Evolutionary conservation across 1,140 invertebrate genomes (phyloP).

Genomic region (Bradynema listronoti): DNA sequence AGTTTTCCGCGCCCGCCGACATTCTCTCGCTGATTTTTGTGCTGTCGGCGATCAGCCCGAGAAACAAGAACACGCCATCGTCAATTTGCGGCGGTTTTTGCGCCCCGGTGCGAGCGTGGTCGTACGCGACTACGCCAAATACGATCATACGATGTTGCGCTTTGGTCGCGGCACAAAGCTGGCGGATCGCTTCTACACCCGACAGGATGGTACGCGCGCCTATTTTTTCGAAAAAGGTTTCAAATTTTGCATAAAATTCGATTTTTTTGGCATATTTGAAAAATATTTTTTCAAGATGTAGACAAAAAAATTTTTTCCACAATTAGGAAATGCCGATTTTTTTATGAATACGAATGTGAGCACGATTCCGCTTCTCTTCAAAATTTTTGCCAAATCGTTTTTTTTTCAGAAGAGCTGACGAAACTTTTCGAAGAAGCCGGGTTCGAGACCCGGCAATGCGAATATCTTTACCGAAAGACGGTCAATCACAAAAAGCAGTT

Average conservation of each 20-base stretch:
- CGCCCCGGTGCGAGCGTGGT: constrained; percentile 32
- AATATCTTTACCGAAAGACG: constrained; percentile 46
- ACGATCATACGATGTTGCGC: constrained; percentile 87
- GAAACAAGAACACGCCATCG: constrained; percentile 69
- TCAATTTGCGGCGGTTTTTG: constrained; percentile 66
- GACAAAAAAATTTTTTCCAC: constrained; percentile 7
- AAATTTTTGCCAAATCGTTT: not conserved
- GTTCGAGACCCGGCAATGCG: constrained; percentile 25
- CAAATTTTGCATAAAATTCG: not conserved
- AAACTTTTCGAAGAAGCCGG: constrained; percentile 37
- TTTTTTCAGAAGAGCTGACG: constrained; percentile 42
- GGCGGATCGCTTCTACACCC: constrained; percentile 71
- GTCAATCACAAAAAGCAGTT: constrained; percentile 44
- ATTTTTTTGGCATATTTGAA: constrained; percentile 1
- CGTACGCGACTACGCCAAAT: constrained; percentile 58
- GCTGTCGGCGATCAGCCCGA: constrained; percentile 72
- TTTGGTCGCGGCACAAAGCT: constrained; percentile 72
- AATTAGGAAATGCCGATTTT: not conserved
- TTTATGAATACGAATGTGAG: not conserved
- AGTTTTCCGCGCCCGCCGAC: constrained; percentile 65
- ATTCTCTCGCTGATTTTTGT: constrained; percentile 72
- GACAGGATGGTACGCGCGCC: constrained; percentile 92
- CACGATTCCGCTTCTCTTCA: not conserved
- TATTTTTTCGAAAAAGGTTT: constrained; percentile 73
- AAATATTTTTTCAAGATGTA: not conserved